Base-by-base conservation (phyloP, 2,888 invertebrate species). In the Lasioglossum zephyrum region DNA sequence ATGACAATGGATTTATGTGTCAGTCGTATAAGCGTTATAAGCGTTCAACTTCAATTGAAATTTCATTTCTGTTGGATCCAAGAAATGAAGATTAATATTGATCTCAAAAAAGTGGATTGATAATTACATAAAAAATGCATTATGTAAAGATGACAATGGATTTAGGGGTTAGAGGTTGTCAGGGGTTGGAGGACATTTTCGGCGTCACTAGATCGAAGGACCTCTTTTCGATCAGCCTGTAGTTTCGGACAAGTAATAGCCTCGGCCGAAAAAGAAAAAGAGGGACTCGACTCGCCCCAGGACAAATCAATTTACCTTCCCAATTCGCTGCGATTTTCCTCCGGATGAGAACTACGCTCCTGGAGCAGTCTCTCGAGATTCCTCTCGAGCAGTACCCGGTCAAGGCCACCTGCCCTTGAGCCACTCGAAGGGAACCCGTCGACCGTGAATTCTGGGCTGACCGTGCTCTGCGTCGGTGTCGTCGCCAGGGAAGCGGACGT, bases 371-470 rank as follows among this genome's bases (percentile, higher is more conserved):
- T 96, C 90, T 97, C 97, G 86, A 97, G 95, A 93, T 97, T 97
- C 90, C 97, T 96, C 92, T 97, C 97, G 11, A 97, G 95, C 75
- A 97, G 95, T 0, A 97, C 96, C 92, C 97, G 96, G 93, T 97
- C 97, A 92, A 97, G 93, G 89, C 97, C 96, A 93, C 94, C 94
- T 53, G 92, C 89, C 79, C 93, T 92, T 22, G 93, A 93, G 4
- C 92, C 92, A 73, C 90, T 91, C 69, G 90, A 88, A 8, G 92
- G 77, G 16, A 91, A 90, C 39, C 88, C 88, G 47, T 93, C 92
- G 39, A 74, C 63, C 6, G 87, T 78, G 66, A 93, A 93, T 72
- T 93, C 93, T 2, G 92, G 87, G 39, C 70, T 87, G 47, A 92
- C 73, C 69, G 91, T 81, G 77, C 91, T 91, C 81, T 94, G 94